Conservation (phyloP, 2,888 invertebrate genomes). For the Anthophora plumipes region DNA sequence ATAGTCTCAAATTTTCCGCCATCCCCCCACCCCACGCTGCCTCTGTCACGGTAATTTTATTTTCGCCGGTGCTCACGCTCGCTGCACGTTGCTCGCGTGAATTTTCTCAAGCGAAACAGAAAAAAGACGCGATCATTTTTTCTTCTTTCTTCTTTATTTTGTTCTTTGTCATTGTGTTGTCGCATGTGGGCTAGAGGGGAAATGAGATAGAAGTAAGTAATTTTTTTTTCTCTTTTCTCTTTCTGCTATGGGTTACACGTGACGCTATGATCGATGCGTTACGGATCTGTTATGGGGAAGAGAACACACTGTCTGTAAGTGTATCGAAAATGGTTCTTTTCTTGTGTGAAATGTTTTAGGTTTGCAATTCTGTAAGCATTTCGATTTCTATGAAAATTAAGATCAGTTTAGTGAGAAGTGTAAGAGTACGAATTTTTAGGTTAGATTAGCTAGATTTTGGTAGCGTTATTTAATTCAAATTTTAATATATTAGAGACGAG, state of each 20-base stretch:
- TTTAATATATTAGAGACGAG: conserved; percentile 17
- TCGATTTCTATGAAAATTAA: no score
- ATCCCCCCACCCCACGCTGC: conserved; percentile 43
- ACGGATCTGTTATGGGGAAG: not conserved
- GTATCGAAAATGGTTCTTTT: no score
- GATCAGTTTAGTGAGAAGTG: no score
- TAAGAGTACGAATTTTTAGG: no score
- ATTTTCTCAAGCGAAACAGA: conserved; percentile 46
- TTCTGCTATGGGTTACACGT: not conserved
- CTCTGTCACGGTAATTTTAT: conserved; percentile 62
- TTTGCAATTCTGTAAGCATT: no score
- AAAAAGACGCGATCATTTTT: conserved; percentile 11
- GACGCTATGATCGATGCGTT: not conserved
- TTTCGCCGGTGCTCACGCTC: conserved; percentile 5
- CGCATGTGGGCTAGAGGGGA: not conserved
- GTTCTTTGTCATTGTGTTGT: no score
- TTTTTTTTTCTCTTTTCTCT: not conserved
- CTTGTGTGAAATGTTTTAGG: no score
- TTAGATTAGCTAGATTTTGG: no score
- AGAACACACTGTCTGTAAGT: not conserved
- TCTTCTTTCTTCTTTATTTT: no score
- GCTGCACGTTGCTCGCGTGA: conserved; percentile 27
- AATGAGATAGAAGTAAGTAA: conserved; percentile 7
- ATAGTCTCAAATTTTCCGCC: conserved; percentile 73
- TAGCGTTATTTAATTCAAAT: conserved; percentile 23